Evolutionary conservation across 2,888 invertebrate species (phyloP).

Genomic region (Ecliptopera silaceata): DNA sequence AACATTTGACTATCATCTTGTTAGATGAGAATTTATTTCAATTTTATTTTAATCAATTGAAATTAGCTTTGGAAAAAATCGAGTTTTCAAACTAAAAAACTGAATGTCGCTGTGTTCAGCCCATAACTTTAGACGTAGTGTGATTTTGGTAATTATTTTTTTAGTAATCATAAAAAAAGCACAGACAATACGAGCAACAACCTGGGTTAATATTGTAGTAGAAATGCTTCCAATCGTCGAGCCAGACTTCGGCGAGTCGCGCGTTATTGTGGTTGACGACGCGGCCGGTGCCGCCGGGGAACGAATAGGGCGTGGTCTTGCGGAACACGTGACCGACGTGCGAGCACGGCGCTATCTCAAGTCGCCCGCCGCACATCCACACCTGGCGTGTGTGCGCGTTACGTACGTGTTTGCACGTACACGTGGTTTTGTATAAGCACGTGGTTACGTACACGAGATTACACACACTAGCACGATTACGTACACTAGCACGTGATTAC

Average conservation of each 20-base stretch:
- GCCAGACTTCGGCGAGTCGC: slow-evolving; percentile 99
- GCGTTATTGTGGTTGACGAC: slow-evolving; percentile 99
- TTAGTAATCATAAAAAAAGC: slow-evolving; percentile 10
- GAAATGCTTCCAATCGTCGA: slow-evolving; percentile 99
- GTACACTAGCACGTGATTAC: not conserved
- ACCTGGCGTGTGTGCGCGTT: slow-evolving; percentile 83
- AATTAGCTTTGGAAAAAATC: too few relatives aligned
- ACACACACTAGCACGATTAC: too few relatives aligned
- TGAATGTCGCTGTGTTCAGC: too few relatives aligned
- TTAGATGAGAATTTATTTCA: too few relatives aligned
- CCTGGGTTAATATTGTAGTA: slow-evolving; percentile 99
- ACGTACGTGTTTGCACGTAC: not conserved
- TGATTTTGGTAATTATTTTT: too few relatives aligned
- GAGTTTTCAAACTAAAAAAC: too few relatives aligned
- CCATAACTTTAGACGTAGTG: too few relatives aligned
- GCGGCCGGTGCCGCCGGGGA: slow-evolving; percentile 98
- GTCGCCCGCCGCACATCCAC: slow-evolving; percentile 98
- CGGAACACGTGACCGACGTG: slow-evolving; percentile 98
- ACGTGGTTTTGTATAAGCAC: too few relatives aligned
- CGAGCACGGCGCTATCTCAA: slow-evolving; percentile 97
- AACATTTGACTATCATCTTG: too few relatives aligned
- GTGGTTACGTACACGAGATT: not conserved
- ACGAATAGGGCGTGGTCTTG: slow-evolving; percentile 98
- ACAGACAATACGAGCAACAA: slow-evolving; percentile 51
- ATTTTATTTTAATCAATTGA: too few relatives aligned